phyloP scores from a whole-genome alignment of 2,113 vertebrate species.

The Cephalopterus ornatus region DNA sequence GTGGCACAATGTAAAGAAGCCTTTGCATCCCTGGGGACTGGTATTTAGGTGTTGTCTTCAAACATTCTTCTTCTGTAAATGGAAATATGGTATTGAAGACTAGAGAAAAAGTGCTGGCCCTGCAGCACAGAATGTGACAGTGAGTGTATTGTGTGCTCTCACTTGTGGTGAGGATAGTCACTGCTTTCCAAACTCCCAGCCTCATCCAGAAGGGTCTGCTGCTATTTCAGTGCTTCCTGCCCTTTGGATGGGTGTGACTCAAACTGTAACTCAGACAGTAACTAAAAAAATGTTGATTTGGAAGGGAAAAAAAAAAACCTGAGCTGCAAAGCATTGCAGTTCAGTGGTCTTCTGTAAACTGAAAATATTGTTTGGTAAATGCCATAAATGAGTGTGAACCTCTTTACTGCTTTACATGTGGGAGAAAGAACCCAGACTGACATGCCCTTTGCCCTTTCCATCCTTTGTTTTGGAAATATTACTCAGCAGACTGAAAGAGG shows the following conservation, averaged over 20 bases:
- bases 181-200: background rate
- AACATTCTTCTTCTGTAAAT: background rate
- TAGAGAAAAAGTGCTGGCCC: background rate
- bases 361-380: background rate
- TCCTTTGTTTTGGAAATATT: background rate
- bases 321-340: background rate
- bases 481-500: background rate
- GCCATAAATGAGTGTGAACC: background rate
- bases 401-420: background rate
- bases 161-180: no score
- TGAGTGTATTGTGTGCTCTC: background rate
- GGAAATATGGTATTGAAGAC: background rate
- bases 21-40: fast-evolving
- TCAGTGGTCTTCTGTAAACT: background rate
- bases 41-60: background rate
- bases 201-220: background rate
- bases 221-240: background rate
- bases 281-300: background rate
- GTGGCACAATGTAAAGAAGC: background rate
- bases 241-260: background rate
- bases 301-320: background rate
- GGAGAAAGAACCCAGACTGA: background rate
- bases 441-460: background rate
- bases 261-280: background rate
- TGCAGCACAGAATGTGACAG: background rate